Evolutionary conservation across 1,140 invertebrate species (phyloP), one percentile per base, ranked within the genome.

Genomic region (Heterodera carotae): DNA sequence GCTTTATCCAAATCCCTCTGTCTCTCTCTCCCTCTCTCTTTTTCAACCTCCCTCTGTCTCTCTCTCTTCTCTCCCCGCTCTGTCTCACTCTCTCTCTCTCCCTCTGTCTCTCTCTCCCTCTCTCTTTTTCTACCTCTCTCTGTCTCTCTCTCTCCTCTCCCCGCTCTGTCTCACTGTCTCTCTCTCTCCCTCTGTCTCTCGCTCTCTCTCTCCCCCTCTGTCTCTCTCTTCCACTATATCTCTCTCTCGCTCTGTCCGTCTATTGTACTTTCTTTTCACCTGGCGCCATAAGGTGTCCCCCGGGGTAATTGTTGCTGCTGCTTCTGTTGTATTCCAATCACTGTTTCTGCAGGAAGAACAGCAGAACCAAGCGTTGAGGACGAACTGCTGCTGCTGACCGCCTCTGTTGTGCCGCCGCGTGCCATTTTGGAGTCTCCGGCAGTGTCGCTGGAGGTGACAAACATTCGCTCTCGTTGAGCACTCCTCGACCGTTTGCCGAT

Each of bases 401-500:
- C 15, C 43, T 33, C n/a, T 78, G 60, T 12, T 76, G 74, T n/a
- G n/a, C n/a, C 25, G 27, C 31, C 12, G 2, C 39, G 39, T 3
- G 7, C 29, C 12, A 81, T 81, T 81, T 77, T 82, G 48, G 79
- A 18, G 29, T 76, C 76, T 2, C 18, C 22, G 48, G 79, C 22
- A 27, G 81, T 48, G 15, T 80, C 29, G n/a, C 31, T 25, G n/a
- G 77, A 43, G 10, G 82, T 22, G 56, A 72, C 27, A 18, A 81
- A 82, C 27, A 60, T 3, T 62, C 36, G 39, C 56, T 81, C 80
- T 27, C 77, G 60, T 85, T 79, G 60, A 70, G 66, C 43, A 34
- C 62, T 66, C 25, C 62, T 15, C 62, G 29, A 29, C 62, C 84
- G 53, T 64, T 83, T 82, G 22, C 81, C 83, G n/a, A 82, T 64